phyloP scores from a whole-genome alignment of 2,797 vertebrate species.

The Hypotaenidia okinawae region DNA sequence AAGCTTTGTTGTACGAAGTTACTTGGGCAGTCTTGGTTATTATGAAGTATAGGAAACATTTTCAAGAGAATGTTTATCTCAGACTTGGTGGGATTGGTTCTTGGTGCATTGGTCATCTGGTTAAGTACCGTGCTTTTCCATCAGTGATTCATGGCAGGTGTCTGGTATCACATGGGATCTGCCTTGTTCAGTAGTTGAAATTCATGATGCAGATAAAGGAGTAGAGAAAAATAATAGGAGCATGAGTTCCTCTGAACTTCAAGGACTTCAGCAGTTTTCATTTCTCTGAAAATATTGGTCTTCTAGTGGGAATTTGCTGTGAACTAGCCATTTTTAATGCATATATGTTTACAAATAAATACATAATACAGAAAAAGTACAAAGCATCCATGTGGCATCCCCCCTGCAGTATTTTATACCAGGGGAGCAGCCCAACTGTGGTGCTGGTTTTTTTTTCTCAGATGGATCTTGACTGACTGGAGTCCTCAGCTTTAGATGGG shows the following conservation, averaged over 20 bases:
- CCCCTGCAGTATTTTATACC: neutral
- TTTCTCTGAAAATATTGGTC: neutral
- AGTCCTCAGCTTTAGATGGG: neutral
- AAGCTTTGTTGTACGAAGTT: neutral
- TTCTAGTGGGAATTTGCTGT: neutral
- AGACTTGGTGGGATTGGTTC: neutral
- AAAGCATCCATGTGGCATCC: neutral
- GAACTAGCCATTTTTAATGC: neutral
- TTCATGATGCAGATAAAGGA: neutral
- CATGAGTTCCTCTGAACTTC: neutral
- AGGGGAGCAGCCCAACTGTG: neutral
- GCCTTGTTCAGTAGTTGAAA: neutral
- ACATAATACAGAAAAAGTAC: neutral
- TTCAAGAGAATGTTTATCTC: neutral
- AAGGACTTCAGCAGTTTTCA: neutral
- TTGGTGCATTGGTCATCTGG: neutral
- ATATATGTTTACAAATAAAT: neutral
- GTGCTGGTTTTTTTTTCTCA: neutral
- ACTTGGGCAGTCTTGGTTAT: neutral
- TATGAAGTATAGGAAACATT: neutral
- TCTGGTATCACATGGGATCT: neutral
- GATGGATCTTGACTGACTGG: neutral
- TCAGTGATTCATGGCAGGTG: neutral
- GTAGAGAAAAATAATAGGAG: neutral
- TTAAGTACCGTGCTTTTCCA: neutral